A percentile compares a stretch with the other conserved stretches of the same genome.
Evolutionary conservation across 2,797 vertebrate species (phyloP).

Genomic region (Notolepis coatsorum): DNA sequence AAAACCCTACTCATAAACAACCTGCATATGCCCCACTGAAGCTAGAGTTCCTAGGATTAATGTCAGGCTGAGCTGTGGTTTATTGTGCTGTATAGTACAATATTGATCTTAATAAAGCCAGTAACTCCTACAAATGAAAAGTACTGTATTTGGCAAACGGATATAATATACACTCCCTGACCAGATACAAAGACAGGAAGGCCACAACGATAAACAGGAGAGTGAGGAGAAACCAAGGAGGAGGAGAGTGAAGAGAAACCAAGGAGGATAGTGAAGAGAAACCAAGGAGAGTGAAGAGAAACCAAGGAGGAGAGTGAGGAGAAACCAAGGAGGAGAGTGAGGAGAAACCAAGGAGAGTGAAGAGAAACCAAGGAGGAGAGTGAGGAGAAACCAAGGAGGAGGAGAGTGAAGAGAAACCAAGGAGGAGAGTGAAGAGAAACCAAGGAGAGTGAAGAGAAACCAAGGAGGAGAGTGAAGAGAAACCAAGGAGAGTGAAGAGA

Average conservation of each 20-base stretch:
- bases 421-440: no score
- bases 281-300: no score
- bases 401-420: no score
- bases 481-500: no score
- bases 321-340: no score
- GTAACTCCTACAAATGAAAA: conserved; percentile 50
- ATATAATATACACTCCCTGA: conserved; percentile 17
- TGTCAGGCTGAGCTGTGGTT: conserved; percentile 29
- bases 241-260: neutral
- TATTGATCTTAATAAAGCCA: conserved; percentile 53
- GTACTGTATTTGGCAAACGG: conserved; percentile 29
- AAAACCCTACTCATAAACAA: conserved; percentile 52
- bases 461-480: no score
- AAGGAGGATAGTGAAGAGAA: no score
- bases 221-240: conserved; percentile 1
- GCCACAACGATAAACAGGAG: conserved; percentile 23
- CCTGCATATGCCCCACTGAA: conserved; percentile 36
- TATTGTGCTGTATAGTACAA: conserved; percentile 42
- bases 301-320: no score
- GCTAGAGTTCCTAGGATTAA: conserved; percentile 33
- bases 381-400: no score
- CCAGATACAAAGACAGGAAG: neutral
- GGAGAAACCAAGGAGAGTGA: no score
- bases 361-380: no score
- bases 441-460: no score